Evolutionary conservation across 1,140 invertebrate genomes (phyloP).

Genomic region (Antheraea pernyi): DNA sequence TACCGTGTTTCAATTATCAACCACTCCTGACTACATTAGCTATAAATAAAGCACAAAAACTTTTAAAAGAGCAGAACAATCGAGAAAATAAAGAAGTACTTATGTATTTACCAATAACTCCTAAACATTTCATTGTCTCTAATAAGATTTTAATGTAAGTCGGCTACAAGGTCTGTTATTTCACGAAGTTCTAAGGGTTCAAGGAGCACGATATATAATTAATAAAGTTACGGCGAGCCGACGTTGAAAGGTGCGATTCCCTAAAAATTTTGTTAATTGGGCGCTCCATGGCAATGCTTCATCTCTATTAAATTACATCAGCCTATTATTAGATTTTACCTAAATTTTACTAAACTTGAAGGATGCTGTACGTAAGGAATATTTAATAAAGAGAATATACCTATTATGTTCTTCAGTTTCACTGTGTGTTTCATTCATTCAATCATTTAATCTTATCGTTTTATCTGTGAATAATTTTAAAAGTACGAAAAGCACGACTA

Average conservation of each 20-base stretch:
- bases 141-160: not conserved
- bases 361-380: too few species aligned
- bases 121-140: not conserved
- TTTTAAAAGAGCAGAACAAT: not conserved
- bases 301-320: conserved; percentile 1
- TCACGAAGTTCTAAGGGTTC: not conserved
- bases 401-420: too few species aligned
- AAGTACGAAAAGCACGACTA: too few species aligned
- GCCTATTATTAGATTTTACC: not conserved
- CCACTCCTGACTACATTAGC: too few species aligned
- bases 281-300: not conserved
- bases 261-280: conserved; percentile 4
- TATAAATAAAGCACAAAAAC: too few species aligned
- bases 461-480: too few species aligned
- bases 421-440: too few species aligned
- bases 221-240: not conserved
- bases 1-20: too few species aligned
- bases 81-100: not conserved
- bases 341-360: not conserved
- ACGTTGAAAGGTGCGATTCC: not conserved
- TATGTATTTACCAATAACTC: not conserved
- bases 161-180: not conserved
- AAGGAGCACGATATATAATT: not conserved
- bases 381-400: too few species aligned
- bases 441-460: too few species aligned